Evolutionary conservation across 2,888 invertebrate genomes (phyloP), one percentile per base, ranked within the genome.

Genomic region (Dorcus parallelipipedus): DNA sequence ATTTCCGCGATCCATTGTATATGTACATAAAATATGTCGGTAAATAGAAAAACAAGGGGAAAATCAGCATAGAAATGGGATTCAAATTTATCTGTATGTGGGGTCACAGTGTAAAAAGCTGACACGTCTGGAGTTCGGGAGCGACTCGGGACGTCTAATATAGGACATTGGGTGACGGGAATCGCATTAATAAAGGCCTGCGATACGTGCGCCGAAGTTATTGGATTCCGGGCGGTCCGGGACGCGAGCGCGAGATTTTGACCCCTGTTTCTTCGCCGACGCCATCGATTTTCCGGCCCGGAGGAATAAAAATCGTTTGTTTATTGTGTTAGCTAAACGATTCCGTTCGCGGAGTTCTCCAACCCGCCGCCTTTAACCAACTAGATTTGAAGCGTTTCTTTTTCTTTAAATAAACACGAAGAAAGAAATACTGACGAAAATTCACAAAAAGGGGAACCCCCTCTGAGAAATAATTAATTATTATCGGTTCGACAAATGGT

Each of bases 141-240:
- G 45, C 17, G 23, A 17, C 20, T 45, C 45, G 45, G 17, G 45
- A 9, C 65, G 68, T 69, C 69, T 68, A 69, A 70, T 70, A 70
- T 69, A 67, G 67, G 67, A 67, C 69, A 68, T 66, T 64, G 67
- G 67, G 65, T 67, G 67, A 68, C 69, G 66, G 67, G 65, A 67
- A 69, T 69, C 69, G 68, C 68, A 70, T 70, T 70, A 70, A 70
- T 70, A 70, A 70, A 67, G 68, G 64, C 61, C 61, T 63, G 67
- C 64, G 70, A 69, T 69, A 70, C 70, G 69, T 70, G 68, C 67
- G 65, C 64, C 67, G 66, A 64, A 65, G 68, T 68, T 69, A 70
- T 70, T 70, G 69, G 67, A 70, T 70, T 70, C 69, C 65, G 62
- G 63, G 65, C 42, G 45, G 54, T 14, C 47, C 47, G 17, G 17